Evolutionary conservation across 1,140 invertebrate species (phyloP).

Genomic region (Macrotrachela quadricornifera): DNA sequence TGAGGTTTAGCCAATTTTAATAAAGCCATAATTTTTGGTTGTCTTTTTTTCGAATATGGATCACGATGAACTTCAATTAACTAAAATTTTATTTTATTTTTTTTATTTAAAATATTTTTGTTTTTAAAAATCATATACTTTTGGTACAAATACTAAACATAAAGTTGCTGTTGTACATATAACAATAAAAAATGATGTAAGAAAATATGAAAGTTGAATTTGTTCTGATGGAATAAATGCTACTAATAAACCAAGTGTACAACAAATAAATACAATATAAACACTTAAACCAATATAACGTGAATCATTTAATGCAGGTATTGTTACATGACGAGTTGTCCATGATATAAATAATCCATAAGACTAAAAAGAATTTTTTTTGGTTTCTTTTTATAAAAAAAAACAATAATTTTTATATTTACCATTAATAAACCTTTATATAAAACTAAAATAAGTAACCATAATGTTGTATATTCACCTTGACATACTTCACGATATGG

Average conservation of each 20-base stretch:
- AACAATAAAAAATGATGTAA: constrained; percentile 67
- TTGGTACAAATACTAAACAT: constrained; percentile 91
- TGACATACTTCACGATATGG: constrained; percentile 50
- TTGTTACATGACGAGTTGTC: constrained; percentile 91
- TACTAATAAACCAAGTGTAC: constrained; percentile 79
- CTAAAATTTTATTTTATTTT: too few relatives aligned
- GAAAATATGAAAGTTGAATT: too few relatives aligned
- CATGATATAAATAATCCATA: constrained; percentile 95
- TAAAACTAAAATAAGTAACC: constrained; percentile 68
- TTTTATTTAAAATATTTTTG: too few relatives aligned
- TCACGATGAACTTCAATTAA: too few relatives aligned
- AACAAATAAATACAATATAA: constrained; percentile 97
- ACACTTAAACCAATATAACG: constrained; percentile 88
- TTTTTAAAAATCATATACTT: constrained; percentile 38
- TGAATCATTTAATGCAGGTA: constrained; percentile 90
- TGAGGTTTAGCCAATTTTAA: too few relatives aligned
- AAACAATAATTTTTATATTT: constrained; percentile 17
- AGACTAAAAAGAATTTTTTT: constrained; percentile 41
- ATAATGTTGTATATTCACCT: constrained; percentile 76
- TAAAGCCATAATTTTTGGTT: too few relatives aligned
- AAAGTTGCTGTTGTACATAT: constrained; percentile 96
- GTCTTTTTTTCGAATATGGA: too few relatives aligned
- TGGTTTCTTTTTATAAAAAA: background rate
- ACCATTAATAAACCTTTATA: constrained; percentile 94
- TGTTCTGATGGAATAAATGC: constrained; percentile 48